Evolutionary conservation across 2,888 invertebrate species (phyloP), one percentile per base, ranked within the genome.

Genomic region (Catocala nupta): DNA sequence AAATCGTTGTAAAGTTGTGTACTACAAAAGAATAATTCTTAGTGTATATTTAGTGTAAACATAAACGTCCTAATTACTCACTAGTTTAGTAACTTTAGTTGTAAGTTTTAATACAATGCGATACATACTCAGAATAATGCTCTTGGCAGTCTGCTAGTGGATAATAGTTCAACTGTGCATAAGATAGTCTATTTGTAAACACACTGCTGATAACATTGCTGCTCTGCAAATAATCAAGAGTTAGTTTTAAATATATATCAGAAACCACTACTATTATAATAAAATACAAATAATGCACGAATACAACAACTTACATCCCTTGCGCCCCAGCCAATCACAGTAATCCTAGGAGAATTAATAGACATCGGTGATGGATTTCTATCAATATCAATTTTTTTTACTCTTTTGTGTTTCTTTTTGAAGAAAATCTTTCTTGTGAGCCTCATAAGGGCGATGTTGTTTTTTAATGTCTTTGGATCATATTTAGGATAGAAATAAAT

Each of bases 261-360:
- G n/a, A 45, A 12, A 13, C 12, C 45, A 45, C 3, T 45, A 12
- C 12, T 45, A 12, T 1, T 7, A 5, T 13, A 45, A 45, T 47
- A 47, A n/a, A 10, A 55, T 11, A 11, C 43, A 13, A 25, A 12
- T 10, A 0, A n/a, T 43, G 11, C 5, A 0, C 9, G 39, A 48
- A 16, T 25, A 33, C 6, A 12, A 55, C n/a, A n/a, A 75, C 86
- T 84, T 76, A 92, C 92, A 25, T 77, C 75, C 65, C 65, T 88
- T 5, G 91, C 88, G 0, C 92, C 92, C 92, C 92, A 92, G 6
- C 92, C 92, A 10, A 91, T 64, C 5, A 92, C 79, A 5, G 86
- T 87, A 12, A 92, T 80, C 0, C 87, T 86, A 8, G 78, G 74
- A 0, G 86, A 88, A 5, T 75, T 85, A 6, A 65, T 9, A 1